These are phyloP conservation scores for Harpalus rufipes DNA, from an alignment of 2,888 invertebrate genomes.

Conservation along the genomic window DNA sequence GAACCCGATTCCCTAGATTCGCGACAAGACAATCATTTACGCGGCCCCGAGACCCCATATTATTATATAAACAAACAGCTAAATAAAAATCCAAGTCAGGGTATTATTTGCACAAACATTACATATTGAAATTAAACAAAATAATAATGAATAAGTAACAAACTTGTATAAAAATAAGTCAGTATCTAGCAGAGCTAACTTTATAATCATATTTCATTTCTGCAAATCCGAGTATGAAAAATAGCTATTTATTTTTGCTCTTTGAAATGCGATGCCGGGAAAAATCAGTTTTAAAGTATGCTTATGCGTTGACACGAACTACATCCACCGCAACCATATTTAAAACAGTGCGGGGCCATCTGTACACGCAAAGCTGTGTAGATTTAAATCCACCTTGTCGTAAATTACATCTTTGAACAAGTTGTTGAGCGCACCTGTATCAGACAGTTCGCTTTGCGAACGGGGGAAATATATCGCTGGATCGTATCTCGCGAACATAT, in stretches of 20 bases:
- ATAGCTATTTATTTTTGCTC: neutral
- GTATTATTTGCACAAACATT: neutral
- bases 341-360: constrained; percentile 5
- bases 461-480: constrained; percentile 42
- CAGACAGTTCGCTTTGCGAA: constrained; percentile 49
- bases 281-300: neutral
- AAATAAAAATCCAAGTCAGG: too few relatives aligned
- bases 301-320: neutral
- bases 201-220: neutral
- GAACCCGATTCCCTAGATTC: too few relatives aligned
- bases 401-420: constrained; percentile 57
- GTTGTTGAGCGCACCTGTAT: constrained; percentile 51
- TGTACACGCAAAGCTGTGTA: constrained; percentile 30
- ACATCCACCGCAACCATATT: neutral
- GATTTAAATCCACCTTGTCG: constrained; percentile 57
- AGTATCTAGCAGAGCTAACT: neutral
- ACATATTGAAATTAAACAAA: neutral
- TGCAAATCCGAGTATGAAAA: neutral
- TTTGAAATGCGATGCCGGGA: neutral
- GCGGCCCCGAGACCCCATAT: too few relatives aligned
- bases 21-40: too few relatives aligned
- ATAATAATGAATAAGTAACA: neutral
- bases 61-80: too few relatives aligned
- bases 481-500: constrained; percentile 41
- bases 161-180: too few relatives aligned